A percentile compares a stretch with the other conserved stretches of the same genome.
Evolutionary conservation across 2,113 vertebrate species (phyloP).

Genomic region (Calonectris borealis): DNA sequence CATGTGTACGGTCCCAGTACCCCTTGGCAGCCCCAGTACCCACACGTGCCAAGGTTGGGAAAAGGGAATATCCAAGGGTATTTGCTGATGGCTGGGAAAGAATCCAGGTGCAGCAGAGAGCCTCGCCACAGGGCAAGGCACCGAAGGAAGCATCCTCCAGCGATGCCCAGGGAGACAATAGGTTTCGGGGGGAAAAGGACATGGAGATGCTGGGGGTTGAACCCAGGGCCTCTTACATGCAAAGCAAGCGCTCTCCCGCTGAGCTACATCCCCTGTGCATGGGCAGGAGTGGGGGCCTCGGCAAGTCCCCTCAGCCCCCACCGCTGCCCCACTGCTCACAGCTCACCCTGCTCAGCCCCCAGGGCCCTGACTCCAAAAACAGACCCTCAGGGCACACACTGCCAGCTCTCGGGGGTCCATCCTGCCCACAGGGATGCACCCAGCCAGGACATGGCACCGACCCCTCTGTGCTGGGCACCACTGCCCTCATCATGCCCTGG

Average conservation of each 20-base stretch:
- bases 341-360: neutral
- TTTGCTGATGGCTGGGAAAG: neutral
- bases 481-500: neutral
- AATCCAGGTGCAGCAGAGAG: neutral
- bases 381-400: neutral
- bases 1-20: neutral
- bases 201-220: neutral
- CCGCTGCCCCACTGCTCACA: neutral
- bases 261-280: neutral
- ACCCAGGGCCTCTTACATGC: neutral
- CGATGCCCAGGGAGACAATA: rapidly evolving
- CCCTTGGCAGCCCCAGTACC: neutral
- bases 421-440: neutral
- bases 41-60: rapidly evolving
- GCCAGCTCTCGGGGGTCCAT: neutral
- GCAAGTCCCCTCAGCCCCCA: too few species aligned
- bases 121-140: neutral
- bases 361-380: neutral
- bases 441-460: too few species aligned
- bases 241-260: neutral
- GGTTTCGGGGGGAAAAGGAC: rapidly evolving
- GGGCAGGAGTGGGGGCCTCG: rapidly evolving
- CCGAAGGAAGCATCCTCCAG: neutral
- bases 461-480: too few species aligned
- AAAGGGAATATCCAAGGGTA: neutral